Evolutionary conservation across 2,797 vertebrate genomes (phyloP).

Genomic region (Coracias cyanogaster): DNA sequence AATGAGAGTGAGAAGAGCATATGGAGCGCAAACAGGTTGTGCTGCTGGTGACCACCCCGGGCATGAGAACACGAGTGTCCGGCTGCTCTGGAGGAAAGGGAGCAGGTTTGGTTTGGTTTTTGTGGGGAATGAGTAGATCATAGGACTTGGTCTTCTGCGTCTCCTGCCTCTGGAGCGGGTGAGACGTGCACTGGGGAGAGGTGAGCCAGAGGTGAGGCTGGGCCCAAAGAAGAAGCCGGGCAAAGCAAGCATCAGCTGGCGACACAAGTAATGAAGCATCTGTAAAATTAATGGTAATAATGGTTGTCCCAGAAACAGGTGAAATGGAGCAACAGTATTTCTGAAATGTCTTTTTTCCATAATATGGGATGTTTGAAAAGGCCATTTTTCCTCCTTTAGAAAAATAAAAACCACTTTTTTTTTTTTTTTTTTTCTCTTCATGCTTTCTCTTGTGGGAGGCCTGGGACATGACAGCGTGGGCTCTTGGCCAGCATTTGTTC

Average conservation of each 20-base stretch:
- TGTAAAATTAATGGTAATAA: slow-evolving; percentile 21
- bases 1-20: background rate
- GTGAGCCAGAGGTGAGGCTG: slow-evolving; percentile 46
- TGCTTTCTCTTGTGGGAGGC: slow-evolving; percentile 14
- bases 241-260: background rate
- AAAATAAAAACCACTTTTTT: background rate
- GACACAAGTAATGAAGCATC: slow-evolving; percentile 17
- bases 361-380: slow-evolving; percentile 32
- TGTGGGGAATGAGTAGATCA: background rate
- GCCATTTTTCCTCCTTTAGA: background rate
- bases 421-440: background rate
- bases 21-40: background rate
- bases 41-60: background rate
- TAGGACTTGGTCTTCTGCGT: background rate
- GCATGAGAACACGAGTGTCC: accelerated
- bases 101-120: background rate
- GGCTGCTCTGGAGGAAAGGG: background rate
- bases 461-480: background rate
- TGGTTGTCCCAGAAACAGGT: slow-evolving; percentile 37
- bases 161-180: background rate
- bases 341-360: background rate
- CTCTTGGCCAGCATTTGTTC: slow-evolving; percentile 25
- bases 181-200: background rate
- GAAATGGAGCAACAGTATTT: slow-evolving; percentile 41
- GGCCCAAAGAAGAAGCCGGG: slow-evolving; percentile 41